Evolutionary conservation across 2,113 vertebrate species (phyloP), one percentile per base, ranked within the genome.

Genomic region (Tinamus guttatus): DNA sequence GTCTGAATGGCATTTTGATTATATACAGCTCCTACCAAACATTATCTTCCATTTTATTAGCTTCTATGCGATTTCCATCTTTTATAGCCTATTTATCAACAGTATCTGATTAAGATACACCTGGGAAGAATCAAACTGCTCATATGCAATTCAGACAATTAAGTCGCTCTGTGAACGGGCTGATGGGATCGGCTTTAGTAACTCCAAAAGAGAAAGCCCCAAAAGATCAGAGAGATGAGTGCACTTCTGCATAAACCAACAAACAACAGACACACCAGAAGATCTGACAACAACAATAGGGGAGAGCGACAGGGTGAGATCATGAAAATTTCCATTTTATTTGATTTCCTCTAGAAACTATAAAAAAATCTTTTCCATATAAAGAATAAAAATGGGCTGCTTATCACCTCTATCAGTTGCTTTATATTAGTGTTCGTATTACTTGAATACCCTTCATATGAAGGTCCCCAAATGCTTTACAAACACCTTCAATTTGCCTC

Each of bases 291-390:
- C 81, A 93, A 94, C 59, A 94, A 85, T 62, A 94, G 59, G 0
- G 52, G 70, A 82, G 78, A 83, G 85, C 91, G 91, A 73, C 17
- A 74, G 32, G 85, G 93, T 87, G 87, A 95, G 56, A 96, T 91
- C 84, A 97, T 91, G 82, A 90, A 51, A 97, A 89, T 77, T 85
- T 80, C 51, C 56, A 81, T 91, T 96, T 91, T 83, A 91, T 93
- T 95, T 95, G 15, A 96, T 95, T 91, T 94, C 85, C 79, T 83
- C 68, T 38, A 83, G 78, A 77, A 87, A 85, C 59, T 63, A 58
- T 54, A 70, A 11, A 34, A 38, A 24, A 11, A 10, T 41, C 17
- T 62, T 65, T 85, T 89, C 89, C 40, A 62, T 47, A 76, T 24
- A 70, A 89, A 95, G 81, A 93, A 60, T 63, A 95, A 58, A 81